phyloP scores from a whole-genome alignment of 2,113 vertebrate species.

The Callaeas wilsoni region DNA sequence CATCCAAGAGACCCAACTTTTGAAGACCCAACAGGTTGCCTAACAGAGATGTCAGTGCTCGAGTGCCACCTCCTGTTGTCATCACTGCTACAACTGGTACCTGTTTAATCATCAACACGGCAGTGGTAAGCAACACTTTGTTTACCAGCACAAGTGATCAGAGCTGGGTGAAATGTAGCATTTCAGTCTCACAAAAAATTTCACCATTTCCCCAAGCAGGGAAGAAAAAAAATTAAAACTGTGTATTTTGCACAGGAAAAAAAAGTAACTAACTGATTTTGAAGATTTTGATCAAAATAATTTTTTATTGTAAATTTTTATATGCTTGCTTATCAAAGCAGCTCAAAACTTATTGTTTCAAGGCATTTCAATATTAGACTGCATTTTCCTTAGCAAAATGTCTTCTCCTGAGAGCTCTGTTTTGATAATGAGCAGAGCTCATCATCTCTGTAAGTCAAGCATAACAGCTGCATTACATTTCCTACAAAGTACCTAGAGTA shows the following conservation, averaged over 20 bases:
- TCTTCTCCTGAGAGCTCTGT: background rate
- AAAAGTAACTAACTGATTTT: background rate
- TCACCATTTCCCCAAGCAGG: background rate
- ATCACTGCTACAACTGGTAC: slow-evolving; percentile 81
- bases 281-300: background rate
- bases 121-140: background rate
- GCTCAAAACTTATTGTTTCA: background rate
- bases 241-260: background rate
- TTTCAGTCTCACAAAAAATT: background rate
- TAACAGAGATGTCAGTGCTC: slow-evolving; percentile 79
- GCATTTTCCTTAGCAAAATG: background rate
- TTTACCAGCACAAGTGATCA: background rate
- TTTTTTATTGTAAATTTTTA: background rate
- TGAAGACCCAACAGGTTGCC: slow-evolving; percentile 80
- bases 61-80: slow-evolving; percentile 81
- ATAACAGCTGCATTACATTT: background rate
- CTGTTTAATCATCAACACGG: slow-evolving; percentile 54
- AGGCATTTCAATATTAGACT: background rate
- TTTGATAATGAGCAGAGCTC: background rate
- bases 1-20: slow-evolving; percentile 78
- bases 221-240: background rate
- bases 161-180: background rate
- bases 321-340: background rate
- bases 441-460: background rate
- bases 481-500: background rate